Evolutionary conservation across 2,113 vertebrate genomes (phyloP), one percentile per base, ranked within the genome.

Genomic region (Lepus americanus): DNA sequence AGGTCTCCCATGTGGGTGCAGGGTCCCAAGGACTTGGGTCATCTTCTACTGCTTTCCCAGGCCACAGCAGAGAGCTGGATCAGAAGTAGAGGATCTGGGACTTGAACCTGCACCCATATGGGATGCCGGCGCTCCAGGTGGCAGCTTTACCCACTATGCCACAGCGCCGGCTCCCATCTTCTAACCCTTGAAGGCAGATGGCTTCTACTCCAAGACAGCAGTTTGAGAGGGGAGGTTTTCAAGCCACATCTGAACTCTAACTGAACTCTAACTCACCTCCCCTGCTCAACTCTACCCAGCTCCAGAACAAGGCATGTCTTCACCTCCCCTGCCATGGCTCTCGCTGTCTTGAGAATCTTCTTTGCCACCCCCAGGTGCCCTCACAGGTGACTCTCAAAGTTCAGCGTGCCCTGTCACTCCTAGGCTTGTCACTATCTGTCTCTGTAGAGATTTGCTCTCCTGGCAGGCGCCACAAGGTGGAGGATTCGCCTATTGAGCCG

Each of bases 241-340:
- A 44, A 72, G 31, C 27, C 16, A 1, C 3, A 23, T 53, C 77
- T 73, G 7, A 14, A n/a, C 25, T 33, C 63, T 17, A 55, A 16
- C 27, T 0, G n/a, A 72, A 49, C 0, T 70, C 13, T 16, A 3
- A 5, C 44, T 17, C 70, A 17, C 19, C 53, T 27, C 29, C 0
- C 6, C 31, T 0, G 0, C 11, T 44, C 0, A 0, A 4, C 72
- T 31, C 7, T 9, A 0, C 31, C 53, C 23, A 29, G 1, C 53
- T 29, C 29, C 55, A 33, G 36, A 36, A 36, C 36, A 36, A 9
- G 1, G 1, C 20, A 6, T 2, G 0, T 9, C 74, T 10, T 53
- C 19, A n/a, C 70, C 17, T 22, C 16, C 23, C 27, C 19, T 16
- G 12, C 12, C 0, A 0, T 6, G 31, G 12, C 77, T 78, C 51